Evolutionary conservation across 2,797 vertebrate species (phyloP), one percentile per base, ranked within the genome.

Genomic region (Hylomyscus alleni): DNA sequence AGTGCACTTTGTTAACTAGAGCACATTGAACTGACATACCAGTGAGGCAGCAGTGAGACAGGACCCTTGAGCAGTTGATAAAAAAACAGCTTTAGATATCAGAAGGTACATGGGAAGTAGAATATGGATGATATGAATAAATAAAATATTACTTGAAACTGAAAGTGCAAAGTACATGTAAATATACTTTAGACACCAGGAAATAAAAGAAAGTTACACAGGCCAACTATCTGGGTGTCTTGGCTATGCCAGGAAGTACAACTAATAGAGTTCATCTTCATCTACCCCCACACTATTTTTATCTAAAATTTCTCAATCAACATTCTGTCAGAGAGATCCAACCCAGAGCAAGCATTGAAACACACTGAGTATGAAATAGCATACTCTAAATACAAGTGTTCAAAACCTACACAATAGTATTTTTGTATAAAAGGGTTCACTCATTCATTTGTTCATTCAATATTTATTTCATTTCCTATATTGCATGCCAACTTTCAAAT

Each of bases 401-500:
- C 52, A 86, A 29, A 20, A 60, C 31, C 72, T 56, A 34, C 60
- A n/a, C 54, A 54, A 44, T 37, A 60, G 37, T 7, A 62, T 60
- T 62, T 34, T 78, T 10, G 9, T 47, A 22, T 82, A 50, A 69
- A 85, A 84, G n/a, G 56, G 40, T 56, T 89, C 58, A 26, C 12
- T 77, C 50, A 44, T 69, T 90, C 2, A 86, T 72, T 62, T 34
- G 5, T 76, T 76, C 20, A 73, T 6, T 65, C 44, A 78, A 58
- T 72, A 82, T 62, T 93, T 65, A 91, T 34, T 69, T n/a, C 8
- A 82, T 24, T 77, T 80, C 75, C 13, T 73, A 26, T 34, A 14
- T 58, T 47, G 9, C 40, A 96, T 47, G 17, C 4, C 84, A 10
- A 14, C 3, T 91, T 93, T 87, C 80, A 90, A 96, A 91, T 81